Evolutionary conservation across 2,888 invertebrate genomes (phyloP), one percentile per base, ranked within the genome.

Genomic region (Amaurobius ferox): DNA sequence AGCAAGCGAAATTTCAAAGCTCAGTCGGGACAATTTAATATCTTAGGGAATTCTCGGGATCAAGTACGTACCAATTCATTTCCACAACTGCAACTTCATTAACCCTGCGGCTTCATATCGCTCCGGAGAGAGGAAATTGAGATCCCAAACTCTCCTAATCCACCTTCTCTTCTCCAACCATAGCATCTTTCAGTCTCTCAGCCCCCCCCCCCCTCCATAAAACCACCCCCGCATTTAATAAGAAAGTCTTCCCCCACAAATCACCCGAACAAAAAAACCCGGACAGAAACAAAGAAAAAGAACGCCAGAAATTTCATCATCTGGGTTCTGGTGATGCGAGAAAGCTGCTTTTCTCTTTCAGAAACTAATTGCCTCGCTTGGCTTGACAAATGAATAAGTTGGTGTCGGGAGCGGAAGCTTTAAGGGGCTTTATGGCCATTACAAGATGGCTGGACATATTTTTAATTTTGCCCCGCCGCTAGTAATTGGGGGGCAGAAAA

Each of bases 351-450:
- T 81, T 39, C 67, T 19, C 55, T 39, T 29, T 48, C 29, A 23
- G 48, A 76, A 83, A 81, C 77, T 85, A 77, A 85, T 85, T 85
- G 83, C 70, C 40, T 74, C 40, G 66, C 68, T 72, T 28, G 71
- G 66, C 66, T 76, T 85, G 83, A 85, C 83, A 85, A 85, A 85
- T 85, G 83, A 85, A 85, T 77, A 74, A 81, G 79, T 73, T 35
- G 68, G 77, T 77, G 76, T 71, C 76, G 76, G 64, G 74, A 70
- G 81, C 76, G 81, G 71, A 76, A 76, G 81, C 81, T 83, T 76
- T 83, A 83, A 83, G 81, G 81, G 71, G 81, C 70, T 83, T 83
- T 83, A 83, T 76, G 81, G 76, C 81, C 76, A 76, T 83, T 83
- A 76, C 71, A 55, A 64, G 76, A 35, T 74, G 68, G 35, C 66